Conservation (phyloP, 2,113 vertebrate genomes). For the Seriola quinqueradiata region DNA sequence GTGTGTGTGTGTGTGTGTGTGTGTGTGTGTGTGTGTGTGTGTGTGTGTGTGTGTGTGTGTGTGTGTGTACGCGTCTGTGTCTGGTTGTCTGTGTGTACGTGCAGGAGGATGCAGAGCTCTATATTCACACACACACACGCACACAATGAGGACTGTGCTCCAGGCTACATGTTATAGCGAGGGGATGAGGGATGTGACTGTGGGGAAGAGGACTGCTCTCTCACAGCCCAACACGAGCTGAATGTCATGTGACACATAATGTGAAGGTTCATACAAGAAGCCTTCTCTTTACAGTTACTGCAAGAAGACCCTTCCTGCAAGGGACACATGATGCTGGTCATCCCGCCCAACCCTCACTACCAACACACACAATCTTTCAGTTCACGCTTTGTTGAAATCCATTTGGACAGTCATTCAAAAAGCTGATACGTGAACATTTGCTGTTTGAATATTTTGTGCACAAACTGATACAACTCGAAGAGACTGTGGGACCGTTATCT, state of each 20-base stretch:
- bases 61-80: too few relatives aligned
- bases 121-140: background rate
- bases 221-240: conserved; percentile 22
- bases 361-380: background rate
- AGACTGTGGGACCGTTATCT: background rate
- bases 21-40: too few relatives aligned
- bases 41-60: too few relatives aligned
- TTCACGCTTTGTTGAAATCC: conserved; percentile 31
- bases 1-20: too few relatives aligned
- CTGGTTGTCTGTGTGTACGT: too few relatives aligned
- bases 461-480: background rate
- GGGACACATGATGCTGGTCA: conserved; percentile 1
- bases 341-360: background rate
- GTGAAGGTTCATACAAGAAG: background rate
- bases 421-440: background rate
- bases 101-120: background rate
- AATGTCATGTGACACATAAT: conserved; percentile 62
- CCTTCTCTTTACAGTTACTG: background rate
- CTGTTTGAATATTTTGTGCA: background rate
- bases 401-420: background rate
- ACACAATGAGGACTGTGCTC: conserved; percentile 30
- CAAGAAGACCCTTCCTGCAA: conserved; percentile 8
- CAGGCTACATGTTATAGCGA: conserved; percentile 34
- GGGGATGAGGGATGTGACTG: conserved; percentile 46
- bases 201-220: conserved; percentile 32